Base-by-base conservation (phyloP, 92 coral and sea anemone genomes). In the Epizoanthus scotinus region DNA sequence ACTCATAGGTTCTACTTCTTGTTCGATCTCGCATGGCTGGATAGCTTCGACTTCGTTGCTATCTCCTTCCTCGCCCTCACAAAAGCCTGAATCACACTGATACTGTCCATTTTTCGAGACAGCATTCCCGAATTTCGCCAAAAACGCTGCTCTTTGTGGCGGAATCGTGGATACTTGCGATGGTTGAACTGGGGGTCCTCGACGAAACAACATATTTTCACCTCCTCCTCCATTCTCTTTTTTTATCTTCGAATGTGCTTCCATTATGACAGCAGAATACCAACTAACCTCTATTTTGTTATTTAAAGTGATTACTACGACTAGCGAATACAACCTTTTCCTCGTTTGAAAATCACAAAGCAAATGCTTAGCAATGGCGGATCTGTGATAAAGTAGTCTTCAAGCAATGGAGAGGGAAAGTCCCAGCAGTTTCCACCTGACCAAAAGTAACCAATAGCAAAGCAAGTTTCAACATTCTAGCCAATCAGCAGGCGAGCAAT, bases 31-130 rank as follows among this genome's bases (percentile, higher is more conserved):
- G 15, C 12, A 3, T 47, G 9, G 12, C 56, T 5, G 85, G 61
- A 56, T 81, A 68, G 75, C 52, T 54, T 74, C 77, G 15, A 44
- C 3, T 54, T 74, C 77, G 15, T 28, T 3, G 20, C 24, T 78
- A 31, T 18, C 55, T 65, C 20, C 29, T 54, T 83, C 82, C 8
- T 84, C 85, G 21, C 85, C 93, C 70, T 86, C 97, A 8, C 63
- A 60, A 86, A 92, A 91, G 19, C 97, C 97, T n/a, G 97, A 92
- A 68, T 92, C 97, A 40, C 87, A 85, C 70, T 88, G 87, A 7
- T n/a, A n/a, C n/a, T n/a, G n/a, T 85, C 84, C 26, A 22, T 61
- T 14, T 20, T 73, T 72, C 19, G 15, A 60, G 65, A 9, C 56
- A 58, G 20, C 73, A 29, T 82, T 73, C n/a, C 17, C 19, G 70